Conservation (phyloP, 2,797 vertebrate genomes). For the Fistularia commersonii region DNA sequence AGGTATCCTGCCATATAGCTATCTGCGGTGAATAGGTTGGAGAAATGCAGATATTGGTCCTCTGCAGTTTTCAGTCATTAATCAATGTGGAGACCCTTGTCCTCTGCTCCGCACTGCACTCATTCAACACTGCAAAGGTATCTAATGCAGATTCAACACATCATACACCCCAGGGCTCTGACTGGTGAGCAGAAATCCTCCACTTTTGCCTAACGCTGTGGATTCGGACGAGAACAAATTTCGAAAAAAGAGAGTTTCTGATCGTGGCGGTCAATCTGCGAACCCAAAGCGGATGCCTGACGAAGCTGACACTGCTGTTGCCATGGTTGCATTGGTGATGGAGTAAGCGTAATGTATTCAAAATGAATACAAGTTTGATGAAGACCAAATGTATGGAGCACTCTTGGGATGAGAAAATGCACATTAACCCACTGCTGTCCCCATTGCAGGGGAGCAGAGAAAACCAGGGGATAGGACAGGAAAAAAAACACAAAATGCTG, state of each 20-base stretch:
- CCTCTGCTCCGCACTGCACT: conserved; percentile 30
- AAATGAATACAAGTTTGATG: conserved; percentile 48
- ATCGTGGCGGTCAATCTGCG: conserved; percentile 43
- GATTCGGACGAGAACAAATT: conserved; percentile 14
- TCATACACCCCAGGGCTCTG: conserved; percentile 38
- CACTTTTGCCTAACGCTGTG: conserved; percentile 33
- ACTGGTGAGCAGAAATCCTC: conserved; percentile 39
- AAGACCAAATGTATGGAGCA: conserved; percentile 42
- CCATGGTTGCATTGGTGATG: conserved; percentile 17
- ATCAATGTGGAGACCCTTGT: conserved; percentile 55
- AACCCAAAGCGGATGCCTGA: conserved; percentile 26
- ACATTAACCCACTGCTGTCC: conserved; percentile 38
- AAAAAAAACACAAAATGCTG: background rate
- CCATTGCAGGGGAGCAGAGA: conserved; percentile 11
- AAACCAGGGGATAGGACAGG: conserved; percentile 16
- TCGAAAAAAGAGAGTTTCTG: conserved; percentile 26
- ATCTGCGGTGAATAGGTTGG: conserved; percentile 38
- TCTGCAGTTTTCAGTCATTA: conserved; percentile 64
- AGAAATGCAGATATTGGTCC: conserved; percentile 35
- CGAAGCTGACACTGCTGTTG: conserved; percentile 26
- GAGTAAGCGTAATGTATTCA: conserved; percentile 31
- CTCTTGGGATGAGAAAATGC: conserved; percentile 30
- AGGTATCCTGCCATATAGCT: conserved; percentile 30
- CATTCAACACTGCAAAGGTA: conserved; percentile 32
- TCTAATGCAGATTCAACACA: conserved; percentile 60